Evolutionary conservation across 2,888 invertebrate genomes (phyloP).

Genomic region (Oxystoma pomonae): DNA sequence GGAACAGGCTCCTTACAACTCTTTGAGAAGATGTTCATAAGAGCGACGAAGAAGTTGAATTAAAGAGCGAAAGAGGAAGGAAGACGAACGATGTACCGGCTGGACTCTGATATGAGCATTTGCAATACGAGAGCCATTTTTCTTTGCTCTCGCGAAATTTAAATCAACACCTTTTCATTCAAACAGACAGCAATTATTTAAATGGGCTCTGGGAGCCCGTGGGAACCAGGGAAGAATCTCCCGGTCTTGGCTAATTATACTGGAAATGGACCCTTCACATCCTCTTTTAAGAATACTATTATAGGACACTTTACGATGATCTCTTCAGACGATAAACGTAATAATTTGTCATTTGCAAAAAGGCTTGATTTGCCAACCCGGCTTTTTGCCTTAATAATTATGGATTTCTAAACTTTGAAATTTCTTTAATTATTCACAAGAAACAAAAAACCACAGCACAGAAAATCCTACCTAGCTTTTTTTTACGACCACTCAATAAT

Average conservation of each 20-base stretch:
- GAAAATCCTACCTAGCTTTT: no score
- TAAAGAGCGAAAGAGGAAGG: not conserved
- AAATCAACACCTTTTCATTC: slow-evolving; percentile 37
- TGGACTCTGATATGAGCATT: slow-evolving; percentile 31
- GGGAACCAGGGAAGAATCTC: slow-evolving; percentile 12
- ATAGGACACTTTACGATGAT: not conserved
- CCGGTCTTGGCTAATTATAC: not conserved
- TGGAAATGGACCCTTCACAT: not conserved
- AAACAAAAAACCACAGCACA: no score
- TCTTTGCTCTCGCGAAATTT: slow-evolving; percentile 36
- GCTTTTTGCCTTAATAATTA: no score
- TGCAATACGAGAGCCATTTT: slow-evolving; percentile 35
- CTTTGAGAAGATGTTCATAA: not conserved
- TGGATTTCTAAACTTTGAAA: no score
- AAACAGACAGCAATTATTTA: slow-evolving; percentile 26
- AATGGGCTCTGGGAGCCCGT: slow-evolving; percentile 21
- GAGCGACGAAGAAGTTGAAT: not conserved
- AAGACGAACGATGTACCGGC: slow-evolving; percentile 28
- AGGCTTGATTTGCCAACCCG: no score
- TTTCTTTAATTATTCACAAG: no score
- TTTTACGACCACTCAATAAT: no score
- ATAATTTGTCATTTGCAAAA: not conserved
- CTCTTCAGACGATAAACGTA: not conserved
- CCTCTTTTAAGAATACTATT: not conserved
- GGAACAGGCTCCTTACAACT: not conserved